Evolutionary conservation across 2,797 vertebrate genomes (phyloP).

Genomic region (Nyctibius grandis): DNA sequence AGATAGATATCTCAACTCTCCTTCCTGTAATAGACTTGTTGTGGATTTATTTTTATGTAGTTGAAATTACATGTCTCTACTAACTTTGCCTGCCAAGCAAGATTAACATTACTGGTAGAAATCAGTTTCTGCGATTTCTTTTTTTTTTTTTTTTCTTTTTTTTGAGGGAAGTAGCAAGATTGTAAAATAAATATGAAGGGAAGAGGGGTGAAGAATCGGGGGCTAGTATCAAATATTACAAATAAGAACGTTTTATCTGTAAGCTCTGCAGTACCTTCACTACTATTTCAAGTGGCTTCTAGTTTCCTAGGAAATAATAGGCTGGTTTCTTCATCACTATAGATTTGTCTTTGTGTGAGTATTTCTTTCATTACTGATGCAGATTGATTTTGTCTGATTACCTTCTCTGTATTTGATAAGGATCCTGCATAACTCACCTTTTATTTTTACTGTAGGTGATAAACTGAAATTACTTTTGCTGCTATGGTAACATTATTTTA

Average conservation of each 20-base stretch:
- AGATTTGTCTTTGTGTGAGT: neutral
- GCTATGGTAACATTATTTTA: constrained; percentile 4
- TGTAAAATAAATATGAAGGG: neutral
- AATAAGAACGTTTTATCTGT: neutral
- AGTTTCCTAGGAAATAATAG: neutral
- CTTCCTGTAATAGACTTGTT: neutral
- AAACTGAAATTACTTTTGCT: constrained; percentile 16
- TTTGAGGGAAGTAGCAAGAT: neutral
- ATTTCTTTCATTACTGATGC: neutral
- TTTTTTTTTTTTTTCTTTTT: neutral
- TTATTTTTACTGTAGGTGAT: neutral
- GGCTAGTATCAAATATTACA: neutral
- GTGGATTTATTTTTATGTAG: neutral
- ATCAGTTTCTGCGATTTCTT: neutral
- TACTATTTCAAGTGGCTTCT: neutral
- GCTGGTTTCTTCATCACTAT: neutral
- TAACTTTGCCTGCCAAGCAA: neutral
- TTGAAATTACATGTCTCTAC: neutral
- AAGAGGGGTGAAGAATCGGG: neutral
- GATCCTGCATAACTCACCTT: neutral
- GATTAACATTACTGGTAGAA: neutral
- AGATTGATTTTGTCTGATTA: constrained; percentile 21
- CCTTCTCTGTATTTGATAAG: neutral
- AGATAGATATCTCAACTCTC: neutral
- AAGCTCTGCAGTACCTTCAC: neutral